Percentiles rank a stretch among this genome's conserved stretches.
phyloP scores from a whole-genome alignment of 2,888 invertebrate genomes.

The Xylota sylvarum region DNA sequence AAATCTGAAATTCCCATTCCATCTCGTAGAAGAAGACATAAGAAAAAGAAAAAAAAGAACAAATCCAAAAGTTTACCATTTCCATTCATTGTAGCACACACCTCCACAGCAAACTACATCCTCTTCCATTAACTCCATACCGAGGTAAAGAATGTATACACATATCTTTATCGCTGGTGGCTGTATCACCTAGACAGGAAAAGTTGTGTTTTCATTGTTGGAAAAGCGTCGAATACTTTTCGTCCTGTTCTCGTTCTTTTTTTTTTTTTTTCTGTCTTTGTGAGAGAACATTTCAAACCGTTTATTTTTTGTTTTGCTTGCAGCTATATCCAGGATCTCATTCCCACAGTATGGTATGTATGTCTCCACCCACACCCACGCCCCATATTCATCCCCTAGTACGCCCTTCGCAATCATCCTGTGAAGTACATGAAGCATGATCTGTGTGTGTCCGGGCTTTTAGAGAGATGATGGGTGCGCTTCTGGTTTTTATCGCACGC shows the following conservation, averaged over 20 bases:
- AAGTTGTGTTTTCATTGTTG: conserved; percentile 64
- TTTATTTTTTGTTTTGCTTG: conserved; percentile 34
- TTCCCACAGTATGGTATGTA: conserved; percentile 10
- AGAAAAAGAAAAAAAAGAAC: background rate
- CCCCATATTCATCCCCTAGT: conserved; percentile 4
- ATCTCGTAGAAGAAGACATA: background rate
- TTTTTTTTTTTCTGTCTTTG: conserved; percentile 28
- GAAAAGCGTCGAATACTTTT: conserved; percentile 59
- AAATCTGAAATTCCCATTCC: background rate
- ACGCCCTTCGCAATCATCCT: conserved; percentile 4
- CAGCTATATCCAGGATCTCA: conserved; percentile 44
- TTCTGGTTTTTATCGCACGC: conserved; percentile 71
- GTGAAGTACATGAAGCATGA: conserved; percentile 60
- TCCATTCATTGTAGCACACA: background rate
- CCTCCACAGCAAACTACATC: background rate
- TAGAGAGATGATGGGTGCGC: conserved; percentile 74
- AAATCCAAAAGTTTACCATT: conserved; percentile 16
- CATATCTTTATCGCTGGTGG: conserved; percentile 9
- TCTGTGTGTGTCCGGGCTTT: conserved; percentile 68
- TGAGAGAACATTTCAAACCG: conserved; percentile 35
- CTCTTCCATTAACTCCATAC: conserved; percentile 14
- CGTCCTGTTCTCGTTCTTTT: conserved; percentile 1
- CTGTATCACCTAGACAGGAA: conserved; percentile 57
- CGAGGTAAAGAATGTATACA: background rate
- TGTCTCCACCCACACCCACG: conserved; percentile 19